phyloP scores from a whole-genome alignment of 1,140 invertebrate genomes.

The Matsumurasca onukii region DNA sequence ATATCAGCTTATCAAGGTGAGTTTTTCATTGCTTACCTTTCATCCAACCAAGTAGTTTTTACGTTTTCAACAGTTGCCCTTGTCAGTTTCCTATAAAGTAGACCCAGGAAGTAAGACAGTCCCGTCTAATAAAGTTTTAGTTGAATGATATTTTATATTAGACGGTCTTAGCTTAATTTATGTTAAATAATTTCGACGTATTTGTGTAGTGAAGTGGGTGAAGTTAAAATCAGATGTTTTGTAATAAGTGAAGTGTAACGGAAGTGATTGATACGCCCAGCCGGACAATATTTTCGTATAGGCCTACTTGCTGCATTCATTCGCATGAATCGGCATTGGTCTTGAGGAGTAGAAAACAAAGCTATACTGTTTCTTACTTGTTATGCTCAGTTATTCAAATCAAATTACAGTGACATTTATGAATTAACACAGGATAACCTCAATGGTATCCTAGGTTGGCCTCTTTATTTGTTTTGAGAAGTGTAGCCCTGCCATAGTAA shows the following conservation, averaged over 20 bases:
- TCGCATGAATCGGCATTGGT: neutral
- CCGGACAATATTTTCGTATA: neutral
- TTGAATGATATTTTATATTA: no score
- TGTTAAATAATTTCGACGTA: neutral
- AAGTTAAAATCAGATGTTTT: neutral
- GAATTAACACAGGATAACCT: neutral
- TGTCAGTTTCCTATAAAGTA: slow-evolving; percentile 21
- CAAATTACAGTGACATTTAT: neutral
- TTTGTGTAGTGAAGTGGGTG: neutral
- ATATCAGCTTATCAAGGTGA: neutral
- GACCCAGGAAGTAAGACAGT: slow-evolving; percentile 14
- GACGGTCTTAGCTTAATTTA: neutral
- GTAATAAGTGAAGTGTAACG: neutral
- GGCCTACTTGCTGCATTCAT: neutral
- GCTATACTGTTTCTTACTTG: neutral
- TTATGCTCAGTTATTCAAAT: neutral
- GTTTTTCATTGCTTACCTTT: no score
- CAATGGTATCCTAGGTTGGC: neutral
- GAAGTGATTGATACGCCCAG: neutral
- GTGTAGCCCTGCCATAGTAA: neutral
- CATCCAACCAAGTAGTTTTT: neutral
- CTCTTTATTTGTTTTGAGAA: neutral
- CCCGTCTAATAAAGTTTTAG: no score
- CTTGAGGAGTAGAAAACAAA: neutral
- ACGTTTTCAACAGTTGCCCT: neutral